Evolutionary conservation across 1,140 invertebrate genomes (phyloP).

Genomic region (Drosophila novamexicana): DNA sequence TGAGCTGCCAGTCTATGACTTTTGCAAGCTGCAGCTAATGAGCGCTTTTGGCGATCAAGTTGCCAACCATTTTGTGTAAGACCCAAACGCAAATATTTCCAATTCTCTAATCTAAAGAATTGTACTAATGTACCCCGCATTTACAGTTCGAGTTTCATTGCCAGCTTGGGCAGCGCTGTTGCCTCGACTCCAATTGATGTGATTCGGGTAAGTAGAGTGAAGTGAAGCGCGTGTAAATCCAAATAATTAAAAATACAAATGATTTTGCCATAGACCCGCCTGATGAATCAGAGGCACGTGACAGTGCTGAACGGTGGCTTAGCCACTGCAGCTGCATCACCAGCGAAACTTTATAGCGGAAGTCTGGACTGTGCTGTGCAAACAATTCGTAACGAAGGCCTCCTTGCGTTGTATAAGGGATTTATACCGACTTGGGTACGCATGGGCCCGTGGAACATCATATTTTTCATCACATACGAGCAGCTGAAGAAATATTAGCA

Average conservation of each 20-base stretch:
- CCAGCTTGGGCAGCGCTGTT: constrained; percentile 96
- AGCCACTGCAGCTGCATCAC: constrained; percentile 76
- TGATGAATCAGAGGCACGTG: constrained; percentile 94
- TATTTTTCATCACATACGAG: constrained; percentile 98
- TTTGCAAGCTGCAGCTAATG: constrained; percentile 92
- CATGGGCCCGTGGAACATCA: constrained; percentile 99
- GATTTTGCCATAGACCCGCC: constrained; percentile 88
- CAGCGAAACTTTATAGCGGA: constrained; percentile 90
- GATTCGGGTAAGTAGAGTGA: constrained; percentile 90
- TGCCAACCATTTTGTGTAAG: constrained; percentile 94
- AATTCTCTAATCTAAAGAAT: neutral
- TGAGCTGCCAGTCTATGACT: constrained; percentile 97
- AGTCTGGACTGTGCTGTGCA: constrained; percentile 94
- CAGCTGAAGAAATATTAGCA: constrained; percentile 90
- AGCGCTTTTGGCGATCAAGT: constrained; percentile 91
- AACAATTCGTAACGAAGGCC: constrained; percentile 88
- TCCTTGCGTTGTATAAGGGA: constrained; percentile 96
- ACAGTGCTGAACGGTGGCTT: constrained; percentile 85
- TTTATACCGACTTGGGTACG: constrained; percentile 97
- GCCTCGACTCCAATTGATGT: constrained; percentile 98
- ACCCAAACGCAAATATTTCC: constrained; percentile 40
- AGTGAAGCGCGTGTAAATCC: too few relatives aligned
- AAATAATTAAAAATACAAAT: too few relatives aligned
- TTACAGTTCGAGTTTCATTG: constrained; percentile 93
- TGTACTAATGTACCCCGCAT: constrained; percentile 38